Percentiles rank a stretch among this genome's conserved stretches.
Evolutionary conservation across 2,888 invertebrate species (phyloP).

Genomic region (Pollenia amentaria): DNA sequence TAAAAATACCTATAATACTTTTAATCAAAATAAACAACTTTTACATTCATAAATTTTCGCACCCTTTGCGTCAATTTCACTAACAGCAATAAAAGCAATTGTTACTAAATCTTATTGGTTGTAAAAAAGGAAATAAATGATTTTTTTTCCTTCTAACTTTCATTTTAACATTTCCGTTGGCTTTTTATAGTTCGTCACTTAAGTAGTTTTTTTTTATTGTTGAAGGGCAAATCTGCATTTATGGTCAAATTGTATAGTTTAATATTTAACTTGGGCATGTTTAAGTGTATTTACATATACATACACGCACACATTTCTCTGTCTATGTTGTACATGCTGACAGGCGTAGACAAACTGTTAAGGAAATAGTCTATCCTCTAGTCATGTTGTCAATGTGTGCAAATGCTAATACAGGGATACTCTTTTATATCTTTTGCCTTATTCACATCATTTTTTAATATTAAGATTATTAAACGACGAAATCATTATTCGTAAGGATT

Average conservation of each 20-base stretch:
- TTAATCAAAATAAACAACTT: conserved; percentile 20
- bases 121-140: neutral
- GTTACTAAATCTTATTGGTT: neutral
- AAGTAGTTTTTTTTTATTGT: too few relatives aligned
- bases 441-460: too few relatives aligned
- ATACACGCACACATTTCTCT: neutral
- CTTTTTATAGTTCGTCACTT: neutral
- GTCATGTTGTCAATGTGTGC: neutral
- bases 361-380: neutral
- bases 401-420: too few relatives aligned
- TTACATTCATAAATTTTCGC: neutral
- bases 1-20: neutral
- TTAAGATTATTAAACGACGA: too few relatives aligned
- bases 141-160: neutral
- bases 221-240: neutral
- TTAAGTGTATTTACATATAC: neutral
- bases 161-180: neutral
- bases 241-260: conserved; percentile 12
- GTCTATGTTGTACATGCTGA: too few relatives aligned
- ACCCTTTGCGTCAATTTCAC: neutral
- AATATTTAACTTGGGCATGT: neutral
- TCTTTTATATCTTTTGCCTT: too few relatives aligned
- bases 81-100: neutral
- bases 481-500: too few relatives aligned
- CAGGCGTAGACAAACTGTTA: too few relatives aligned